These are phyloP conservation scores for Coranthus polyacanthus DNA, from an alignment of 2,797 vertebrate genomes.

Conservation along the genomic window DNA sequence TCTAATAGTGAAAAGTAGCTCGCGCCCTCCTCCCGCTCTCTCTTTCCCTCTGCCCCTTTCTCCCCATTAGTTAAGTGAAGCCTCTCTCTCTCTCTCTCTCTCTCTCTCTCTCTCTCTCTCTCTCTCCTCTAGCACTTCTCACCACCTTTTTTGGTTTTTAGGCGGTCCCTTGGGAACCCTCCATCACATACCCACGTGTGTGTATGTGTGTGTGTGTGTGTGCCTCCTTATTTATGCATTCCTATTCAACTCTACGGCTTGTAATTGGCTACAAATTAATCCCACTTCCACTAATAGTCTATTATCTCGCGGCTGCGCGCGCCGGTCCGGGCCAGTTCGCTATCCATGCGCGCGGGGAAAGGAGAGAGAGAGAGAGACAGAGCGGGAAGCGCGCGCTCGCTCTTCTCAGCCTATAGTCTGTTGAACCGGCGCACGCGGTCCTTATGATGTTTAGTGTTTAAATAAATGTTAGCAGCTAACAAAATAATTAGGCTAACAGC, in stretches of 20 bases:
- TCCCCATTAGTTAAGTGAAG: constrained; percentile 52
- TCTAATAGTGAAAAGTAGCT: constrained; percentile 41
- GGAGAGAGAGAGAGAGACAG: constrained; percentile 18
- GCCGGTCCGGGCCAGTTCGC: constrained; percentile 61
- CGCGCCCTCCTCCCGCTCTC: constrained; percentile 6
- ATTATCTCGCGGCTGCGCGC: constrained; percentile 82
- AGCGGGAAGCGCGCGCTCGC: not conserved
- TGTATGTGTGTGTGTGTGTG: constrained; percentile 1
- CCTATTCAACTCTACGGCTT: constrained; percentile 83
- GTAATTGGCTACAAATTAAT: constrained; percentile 94
- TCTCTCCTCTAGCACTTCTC: constrained; percentile 42
- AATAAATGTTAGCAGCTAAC: not conserved
- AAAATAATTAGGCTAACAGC: not conserved
- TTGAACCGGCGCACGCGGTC: not conserved
- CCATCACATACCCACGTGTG: constrained; percentile 29
- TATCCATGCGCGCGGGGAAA: constrained; percentile 71
- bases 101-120: constrained; percentile 1
- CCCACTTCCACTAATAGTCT: constrained; percentile 87
- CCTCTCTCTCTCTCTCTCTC: constrained; percentile 4
- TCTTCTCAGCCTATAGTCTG: too few relatives aligned
- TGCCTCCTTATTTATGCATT: constrained; percentile 86
- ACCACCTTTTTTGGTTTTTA: constrained; percentile 75
- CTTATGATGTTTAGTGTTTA: constrained; percentile 2
- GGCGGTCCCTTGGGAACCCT: constrained; percentile 68
- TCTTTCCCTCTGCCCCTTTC: constrained; percentile 14